Conservation (phyloP, 2,888 invertebrate species). For the Sericinus montela region DNA sequence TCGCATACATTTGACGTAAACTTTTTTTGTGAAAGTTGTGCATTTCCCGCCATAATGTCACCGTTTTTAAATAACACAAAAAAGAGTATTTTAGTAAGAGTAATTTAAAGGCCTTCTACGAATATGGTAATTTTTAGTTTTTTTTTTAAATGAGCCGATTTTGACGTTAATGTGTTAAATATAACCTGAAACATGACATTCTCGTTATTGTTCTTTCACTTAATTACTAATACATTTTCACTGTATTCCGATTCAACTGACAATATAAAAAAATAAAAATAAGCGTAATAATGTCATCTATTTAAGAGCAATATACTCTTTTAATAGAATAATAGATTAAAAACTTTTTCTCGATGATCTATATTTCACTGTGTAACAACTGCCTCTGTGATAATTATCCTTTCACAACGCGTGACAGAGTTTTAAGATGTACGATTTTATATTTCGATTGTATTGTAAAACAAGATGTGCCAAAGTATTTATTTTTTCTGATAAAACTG, state of each 20-base stretch:
- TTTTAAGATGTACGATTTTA: conserved; percentile 25
- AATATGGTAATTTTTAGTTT: too few species aligned
- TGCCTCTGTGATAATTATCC: conserved; percentile 56
- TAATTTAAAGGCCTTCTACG: too few species aligned
- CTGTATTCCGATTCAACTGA: background rate
- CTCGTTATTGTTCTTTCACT: too few species aligned
- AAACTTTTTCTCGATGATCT: conserved; percentile 16
- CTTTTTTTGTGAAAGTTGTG: too few species aligned
- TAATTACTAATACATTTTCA: too few species aligned
- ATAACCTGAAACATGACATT: background rate
- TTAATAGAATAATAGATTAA: conserved; percentile 5
- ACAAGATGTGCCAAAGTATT: conserved; percentile 10
- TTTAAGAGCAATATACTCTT: conserved; percentile 3
- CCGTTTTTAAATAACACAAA: too few species aligned
- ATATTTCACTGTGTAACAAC: conserved; percentile 30
- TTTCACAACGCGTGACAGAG: conserved; percentile 40
- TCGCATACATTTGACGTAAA: too few species aligned
- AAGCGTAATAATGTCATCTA: background rate
- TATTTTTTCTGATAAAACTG: background rate
- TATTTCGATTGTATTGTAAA: background rate
- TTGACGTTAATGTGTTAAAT: background rate
- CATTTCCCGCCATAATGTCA: too few species aligned
- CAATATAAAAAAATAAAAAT: background rate
- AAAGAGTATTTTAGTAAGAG: too few species aligned
- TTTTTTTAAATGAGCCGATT: too few species aligned